Percentiles rank a stretch among this genome's conserved stretches.
Evolutionary conservation across 2,888 invertebrate species (phyloP).

Genomic region (Vandiemenella viatica): DNA sequence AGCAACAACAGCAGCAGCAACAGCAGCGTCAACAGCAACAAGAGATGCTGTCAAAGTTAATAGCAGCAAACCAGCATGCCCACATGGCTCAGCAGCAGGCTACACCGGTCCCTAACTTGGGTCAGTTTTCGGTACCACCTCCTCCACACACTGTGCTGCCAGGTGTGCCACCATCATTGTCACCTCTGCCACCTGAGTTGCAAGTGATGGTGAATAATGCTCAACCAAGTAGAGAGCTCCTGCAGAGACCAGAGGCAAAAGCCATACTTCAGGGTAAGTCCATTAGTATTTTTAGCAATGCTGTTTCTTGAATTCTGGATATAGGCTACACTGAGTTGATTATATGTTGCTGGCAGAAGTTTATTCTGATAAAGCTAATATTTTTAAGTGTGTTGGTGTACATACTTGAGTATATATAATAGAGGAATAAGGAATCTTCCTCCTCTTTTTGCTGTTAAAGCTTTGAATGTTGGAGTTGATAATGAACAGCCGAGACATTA

Average conservation of each 20-base stretch:
- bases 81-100: slow-evolving; percentile 16
- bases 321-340: not conserved
- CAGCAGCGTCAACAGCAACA: slow-evolving; percentile 27
- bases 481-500: no score
- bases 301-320: slow-evolving; percentile 1
- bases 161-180: slow-evolving; percentile 19
- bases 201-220: slow-evolving; percentile 33
- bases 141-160: no score
- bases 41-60: slow-evolving; percentile 23
- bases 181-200: slow-evolving; percentile 29
- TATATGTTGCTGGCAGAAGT: not conserved
- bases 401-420: no score
- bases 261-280: slow-evolving; percentile 60
- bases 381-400: no score
- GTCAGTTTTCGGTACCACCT: slow-evolving; percentile 1
- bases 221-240: slow-evolving; percentile 43
- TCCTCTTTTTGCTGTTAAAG: no score
- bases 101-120: not conserved
- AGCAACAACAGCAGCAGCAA: no score
- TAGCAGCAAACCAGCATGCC: no score
- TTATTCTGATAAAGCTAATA: no score
- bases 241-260: slow-evolving; percentile 60
- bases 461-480: no score
- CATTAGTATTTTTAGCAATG: slow-evolving; percentile 9
- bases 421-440: no score